Evolutionary conservation across 2,797 vertebrate genomes (phyloP).

Genomic region (Galaxias olidus): DNA sequence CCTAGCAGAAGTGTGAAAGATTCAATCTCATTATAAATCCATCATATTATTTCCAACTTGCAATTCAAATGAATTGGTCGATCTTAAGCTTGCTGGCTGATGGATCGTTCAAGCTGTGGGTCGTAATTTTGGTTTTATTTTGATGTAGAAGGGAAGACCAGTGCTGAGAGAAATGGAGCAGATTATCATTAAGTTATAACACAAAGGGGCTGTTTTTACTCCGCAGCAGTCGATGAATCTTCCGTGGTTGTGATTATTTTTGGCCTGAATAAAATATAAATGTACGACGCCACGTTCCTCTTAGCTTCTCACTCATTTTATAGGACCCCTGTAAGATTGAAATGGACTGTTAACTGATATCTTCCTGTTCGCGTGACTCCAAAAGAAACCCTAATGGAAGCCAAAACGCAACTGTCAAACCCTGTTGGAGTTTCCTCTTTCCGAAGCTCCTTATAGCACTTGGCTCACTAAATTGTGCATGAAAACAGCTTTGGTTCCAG

Average conservation of each 20-base stretch:
- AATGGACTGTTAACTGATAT: slow-evolving; percentile 13
- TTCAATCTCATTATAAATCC: slow-evolving; percentile 60
- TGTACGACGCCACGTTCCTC: neutral
- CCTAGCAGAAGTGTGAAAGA: slow-evolving; percentile 43
- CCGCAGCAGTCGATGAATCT: slow-evolving; percentile 33
- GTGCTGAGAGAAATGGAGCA: slow-evolving; percentile 12
- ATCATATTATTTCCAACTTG: slow-evolving; percentile 45
- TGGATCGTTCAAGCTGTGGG: slow-evolving; percentile 36
- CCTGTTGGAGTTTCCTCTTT: slow-evolving; percentile 1
- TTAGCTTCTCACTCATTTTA: slow-evolving; percentile 1
- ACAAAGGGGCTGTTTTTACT: slow-evolving; percentile 31
- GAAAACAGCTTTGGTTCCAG: slow-evolving; percentile 23
- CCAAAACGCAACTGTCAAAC: slow-evolving; percentile 8
- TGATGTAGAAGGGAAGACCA: slow-evolving; percentile 24
- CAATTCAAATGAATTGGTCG: slow-evolving; percentile 53
- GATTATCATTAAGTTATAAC: slow-evolving; percentile 20
- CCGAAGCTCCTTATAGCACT: slow-evolving; percentile 9
- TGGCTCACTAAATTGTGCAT: slow-evolving; percentile 22
- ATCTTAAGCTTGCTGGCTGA: slow-evolving; percentile 51
- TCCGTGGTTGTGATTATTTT: slow-evolving; percentile 28
- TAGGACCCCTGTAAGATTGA: slow-evolving; percentile 4
- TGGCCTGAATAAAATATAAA: slow-evolving; percentile 34
- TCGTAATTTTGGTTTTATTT: slow-evolving; percentile 49
- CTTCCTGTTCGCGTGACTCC: slow-evolving; percentile 7
- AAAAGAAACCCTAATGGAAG: neutral